Evolutionary conservation across 2,113 vertebrate species (phyloP), one percentile per base, ranked within the genome.

Genomic region (Micronycteris hirsuta): DNA sequence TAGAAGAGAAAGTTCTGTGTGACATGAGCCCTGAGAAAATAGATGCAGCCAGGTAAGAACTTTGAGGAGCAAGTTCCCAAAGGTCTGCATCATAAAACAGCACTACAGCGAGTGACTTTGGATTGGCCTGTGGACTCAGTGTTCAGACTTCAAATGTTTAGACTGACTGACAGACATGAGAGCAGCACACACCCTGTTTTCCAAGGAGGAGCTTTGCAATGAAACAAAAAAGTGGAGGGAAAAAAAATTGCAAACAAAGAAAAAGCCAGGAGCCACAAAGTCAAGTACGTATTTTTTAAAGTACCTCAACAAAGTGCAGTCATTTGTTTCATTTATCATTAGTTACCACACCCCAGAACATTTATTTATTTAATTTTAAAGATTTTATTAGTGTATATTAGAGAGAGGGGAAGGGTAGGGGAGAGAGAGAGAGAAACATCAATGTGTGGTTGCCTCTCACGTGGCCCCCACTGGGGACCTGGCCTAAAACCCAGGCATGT

Each of bases 51-150:
- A 88, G 24, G 71, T 43, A 13, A 68, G n/a, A 93, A 93, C 28
- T 83, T 95, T n/a, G 71, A 83, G 19, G 63, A 38, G 83, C 12
- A 78, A 49, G 15, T 84, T 95, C 90, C 89, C 56, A 93, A 90
- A 88, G 41, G 15, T 22, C 68, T 10, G 86, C 1, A 84, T 22
- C 86, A 71, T 9, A 89, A 76, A 67, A 65, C 71, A 56, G 74
- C 26, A 82, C 2, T 17, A 45, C 3, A 82, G 26, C n/a, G 80
- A 80, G 43, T 41, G 73, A 24, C 13, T 90, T 73, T 93, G 58
- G 33, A 81, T 94, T 76, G 91, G 47, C 17, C 82, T 31, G 26
- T 87, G 38, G 28, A 81, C 28, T 91, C 56, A 88, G n/a, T 58
- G 49, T 61, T 74, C 33, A 93, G 31, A 83, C 71, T 89, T 70